These are phyloP conservation scores for Pachyseris speciosa DNA, from an alignment of 64 coral and sea anemone genomes.

Conservation along the genomic window DNA sequence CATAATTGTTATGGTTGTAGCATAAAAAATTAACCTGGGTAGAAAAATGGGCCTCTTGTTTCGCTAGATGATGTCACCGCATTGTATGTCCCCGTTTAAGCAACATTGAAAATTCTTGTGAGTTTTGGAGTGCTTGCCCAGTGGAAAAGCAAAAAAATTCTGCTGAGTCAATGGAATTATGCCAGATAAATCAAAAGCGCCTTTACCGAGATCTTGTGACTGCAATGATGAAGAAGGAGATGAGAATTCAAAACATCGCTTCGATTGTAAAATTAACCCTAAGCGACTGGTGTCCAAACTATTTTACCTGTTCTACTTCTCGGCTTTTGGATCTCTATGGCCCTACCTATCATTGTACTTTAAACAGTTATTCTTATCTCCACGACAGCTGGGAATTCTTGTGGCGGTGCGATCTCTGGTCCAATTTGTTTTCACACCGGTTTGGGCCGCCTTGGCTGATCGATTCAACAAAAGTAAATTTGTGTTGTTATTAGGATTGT, in stretches of 20 bases:
- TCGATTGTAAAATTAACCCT: conserved; percentile 78
- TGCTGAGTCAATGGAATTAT: conserved; percentile 50
- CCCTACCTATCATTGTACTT: conserved; percentile 97
- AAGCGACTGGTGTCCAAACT: conserved; percentile 95
- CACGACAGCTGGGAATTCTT: conserved; percentile 95
- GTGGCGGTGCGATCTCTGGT: conserved; percentile 88
- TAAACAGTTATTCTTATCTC: conserved; percentile 97
- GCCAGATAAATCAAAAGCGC: not conserved
- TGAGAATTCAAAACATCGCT: conserved; percentile 65
- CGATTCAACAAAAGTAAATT: conserved; percentile 90
- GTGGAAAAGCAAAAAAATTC: not conserved
- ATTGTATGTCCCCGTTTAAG: conserved; percentile 12
- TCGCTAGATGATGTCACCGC: conserved; percentile 43
- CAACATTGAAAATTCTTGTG: conserved; percentile 11
- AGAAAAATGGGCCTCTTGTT: not conserved
- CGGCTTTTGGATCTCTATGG: conserved; percentile 95
- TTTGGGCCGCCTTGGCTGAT: conserved; percentile 92
- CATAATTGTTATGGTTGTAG: not conserved
- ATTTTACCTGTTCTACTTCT: conserved; percentile 99
- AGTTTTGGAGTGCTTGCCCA: not conserved
- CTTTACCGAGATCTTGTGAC: not conserved
- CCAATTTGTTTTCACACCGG: conserved; percentile 96
- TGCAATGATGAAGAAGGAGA: conserved; percentile 49
- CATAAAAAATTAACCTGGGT: conserved; percentile 19
- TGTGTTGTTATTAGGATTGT: conserved; percentile 84